Conservation (phyloP, 2,888 invertebrate genomes). For the Heliconius aoede region DNA sequence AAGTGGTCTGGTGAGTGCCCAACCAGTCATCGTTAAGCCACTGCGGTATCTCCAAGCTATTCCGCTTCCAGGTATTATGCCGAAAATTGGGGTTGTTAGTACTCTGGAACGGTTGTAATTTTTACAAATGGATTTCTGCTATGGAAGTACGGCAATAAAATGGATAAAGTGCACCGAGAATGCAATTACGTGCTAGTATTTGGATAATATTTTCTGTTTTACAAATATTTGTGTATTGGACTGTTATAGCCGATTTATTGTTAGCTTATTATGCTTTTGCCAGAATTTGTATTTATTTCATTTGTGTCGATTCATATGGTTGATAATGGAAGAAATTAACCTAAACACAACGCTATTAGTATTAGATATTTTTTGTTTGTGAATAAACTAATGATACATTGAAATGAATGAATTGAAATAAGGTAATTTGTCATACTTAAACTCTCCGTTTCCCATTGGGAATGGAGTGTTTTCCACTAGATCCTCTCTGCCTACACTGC, state of each 20-base stretch:
- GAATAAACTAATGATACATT: too few relatives aligned
- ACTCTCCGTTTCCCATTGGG: too few relatives aligned
- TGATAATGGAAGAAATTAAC: background rate
- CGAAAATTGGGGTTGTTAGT: conserved; percentile 33
- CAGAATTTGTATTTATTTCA: background rate
- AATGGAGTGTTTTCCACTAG: background rate
- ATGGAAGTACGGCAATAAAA: conserved; percentile 33
- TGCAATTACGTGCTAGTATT: conserved; percentile 22
- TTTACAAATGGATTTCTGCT: conserved; percentile 35
- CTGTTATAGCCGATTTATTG: conserved; percentile 17
- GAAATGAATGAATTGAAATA: too few relatives aligned
- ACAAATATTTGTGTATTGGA: conserved; percentile 30
- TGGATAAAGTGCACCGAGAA: conserved; percentile 25
- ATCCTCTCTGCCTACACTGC: background rate
- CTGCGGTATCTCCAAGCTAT: conserved; percentile 32
- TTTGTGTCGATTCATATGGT: background rate
- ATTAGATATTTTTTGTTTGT: background rate
- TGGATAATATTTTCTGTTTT: conserved; percentile 28
- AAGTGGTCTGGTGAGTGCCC: conserved; percentile 91
- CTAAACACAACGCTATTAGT: background rate
- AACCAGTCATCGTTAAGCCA: conserved; percentile 28
- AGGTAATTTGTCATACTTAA: too few relatives aligned
- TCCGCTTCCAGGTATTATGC: conserved; percentile 28
- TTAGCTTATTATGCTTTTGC: conserved; percentile 15
- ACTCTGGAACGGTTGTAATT: conserved; percentile 32